These are phyloP conservation scores for Polia nebulosa DNA, from an alignment of 2,888 invertebrate species.

Conservation along the genomic window DNA sequence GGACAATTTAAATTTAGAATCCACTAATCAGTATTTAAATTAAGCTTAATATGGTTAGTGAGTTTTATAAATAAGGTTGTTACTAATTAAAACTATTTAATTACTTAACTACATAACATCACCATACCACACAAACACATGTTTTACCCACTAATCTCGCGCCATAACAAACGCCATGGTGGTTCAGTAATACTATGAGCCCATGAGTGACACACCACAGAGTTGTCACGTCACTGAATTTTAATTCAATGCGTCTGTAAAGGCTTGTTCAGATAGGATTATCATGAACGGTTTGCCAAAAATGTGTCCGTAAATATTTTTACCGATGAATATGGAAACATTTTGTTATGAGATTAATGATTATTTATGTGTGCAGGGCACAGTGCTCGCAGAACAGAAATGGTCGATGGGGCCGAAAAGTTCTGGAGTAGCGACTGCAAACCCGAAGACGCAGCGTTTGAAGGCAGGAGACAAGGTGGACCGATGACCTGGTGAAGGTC, in stretches of 20 bases:
- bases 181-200: background rate
- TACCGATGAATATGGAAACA: no score
- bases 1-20: no score
- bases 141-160: slow-evolving; percentile 32
- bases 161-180: slow-evolving; percentile 34
- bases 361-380: no score
- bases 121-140: slow-evolving; percentile 13
- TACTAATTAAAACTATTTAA: slow-evolving; percentile 22
- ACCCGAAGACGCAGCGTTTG: background rate
- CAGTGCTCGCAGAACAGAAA: background rate
- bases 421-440: background rate
- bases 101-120: slow-evolving; percentile 11
- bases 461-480: no score
- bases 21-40: no score
- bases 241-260: slow-evolving; percentile 48
- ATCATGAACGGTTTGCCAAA: background rate
- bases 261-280: slow-evolving; percentile 15
- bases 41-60: no score
- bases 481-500: no score
- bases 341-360: no score
- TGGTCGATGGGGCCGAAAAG: background rate
- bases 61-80: no score
- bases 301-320: background rate
- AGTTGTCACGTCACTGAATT: slow-evolving; percentile 54
- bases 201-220: slow-evolving; percentile 41